Evolutionary conservation across 2,797 vertebrate genomes (phyloP), one percentile per base, ranked within the genome.

Genomic region (Myotis pilosus): DNA sequence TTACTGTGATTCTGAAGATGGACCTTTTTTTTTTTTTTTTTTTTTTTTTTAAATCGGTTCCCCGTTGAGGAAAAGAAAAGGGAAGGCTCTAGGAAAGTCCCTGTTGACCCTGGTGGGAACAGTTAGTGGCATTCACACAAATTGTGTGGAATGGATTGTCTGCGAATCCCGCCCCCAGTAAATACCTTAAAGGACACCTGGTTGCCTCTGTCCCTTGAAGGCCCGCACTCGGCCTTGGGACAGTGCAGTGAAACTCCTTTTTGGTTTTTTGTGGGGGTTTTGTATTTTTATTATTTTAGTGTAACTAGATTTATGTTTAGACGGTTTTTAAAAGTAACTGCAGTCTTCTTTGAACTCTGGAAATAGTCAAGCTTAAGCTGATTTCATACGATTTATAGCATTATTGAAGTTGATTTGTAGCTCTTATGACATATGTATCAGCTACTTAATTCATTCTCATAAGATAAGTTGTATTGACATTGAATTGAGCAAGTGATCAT

Each of bases 11-110:
- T 9, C 16, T 33, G 20, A 79, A 69, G 76, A 41, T 78, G 92
- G 96, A 83, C 81, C 87, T 95, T 38, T 38, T 38, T 96, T 93
- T 44, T 44, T 44, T 44, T 41, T n/a, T n/a, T n/a, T n/a, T n/a
- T 38, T 38, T 38, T 44, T 44, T 44, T 87, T 8, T 62, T 62
- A 2, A 2, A 81, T 92, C 4, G 23, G 60, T 86, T 95, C 95
- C 74, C 51, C 22, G 2, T 91, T 90, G 75, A 60, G 75, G 83
- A 92, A 90, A 94, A 92, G 83, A 91, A 95, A 88, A 84, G 47
- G 55, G 76, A 92, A 96, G 76, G 41, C 33, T 86, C 66, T 81
- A 82, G 94, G 89, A 96, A 97, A 97, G 89, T 76, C 87, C 81
- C 92, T 88, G 95, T 86, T 74, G 74, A 90, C 6, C 44, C 62